Evolutionary conservation across 2,888 invertebrate genomes (phyloP).

Genomic region (Eristalis pertinax): DNA sequence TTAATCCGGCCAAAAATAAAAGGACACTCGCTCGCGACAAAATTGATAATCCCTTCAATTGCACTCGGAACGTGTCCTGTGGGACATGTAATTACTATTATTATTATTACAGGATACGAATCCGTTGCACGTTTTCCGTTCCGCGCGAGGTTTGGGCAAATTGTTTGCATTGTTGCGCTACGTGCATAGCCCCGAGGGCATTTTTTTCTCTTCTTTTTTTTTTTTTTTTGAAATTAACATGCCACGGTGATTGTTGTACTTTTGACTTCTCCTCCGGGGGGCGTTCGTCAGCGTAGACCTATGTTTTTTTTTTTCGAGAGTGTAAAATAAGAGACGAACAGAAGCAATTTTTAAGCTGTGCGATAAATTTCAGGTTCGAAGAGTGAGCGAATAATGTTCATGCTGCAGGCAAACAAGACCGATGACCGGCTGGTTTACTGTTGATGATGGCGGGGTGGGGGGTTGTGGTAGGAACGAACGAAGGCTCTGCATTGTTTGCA

Average conservation of each 20-base stretch:
- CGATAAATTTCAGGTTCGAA: constrained; percentile 27
- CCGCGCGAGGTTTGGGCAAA: constrained; percentile 15
- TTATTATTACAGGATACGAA: constrained; percentile 70
- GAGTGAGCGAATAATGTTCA: not conserved
- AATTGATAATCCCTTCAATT: constrained; percentile 71
- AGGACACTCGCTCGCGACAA: constrained; percentile 3
- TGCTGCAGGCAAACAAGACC: constrained; percentile 1
- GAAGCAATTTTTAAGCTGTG: constrained; percentile 26
- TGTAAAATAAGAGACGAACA: constrained; percentile 44
- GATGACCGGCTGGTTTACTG: not conserved
- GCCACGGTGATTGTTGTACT: not conserved
- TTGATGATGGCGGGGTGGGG: not conserved
- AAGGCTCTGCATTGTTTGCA: constrained; percentile 15
- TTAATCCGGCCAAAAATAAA: not conserved
- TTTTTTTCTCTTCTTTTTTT: not conserved
- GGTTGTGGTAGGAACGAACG: not conserved
- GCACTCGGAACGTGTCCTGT: constrained; percentile 56
- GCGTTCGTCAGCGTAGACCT: not conserved
- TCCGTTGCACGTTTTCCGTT: constrained; percentile 42
- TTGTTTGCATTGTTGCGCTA: constrained; percentile 52
- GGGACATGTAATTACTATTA: constrained; percentile 71
- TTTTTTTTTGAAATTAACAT: constrained; percentile 1
- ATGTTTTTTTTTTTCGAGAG: not conserved
- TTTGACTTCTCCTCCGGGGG: constrained; percentile 13
- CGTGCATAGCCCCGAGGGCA: not conserved